phyloP scores from a whole-genome alignment of 2,113 vertebrate species.

The Zootoca vivipara region DNA sequence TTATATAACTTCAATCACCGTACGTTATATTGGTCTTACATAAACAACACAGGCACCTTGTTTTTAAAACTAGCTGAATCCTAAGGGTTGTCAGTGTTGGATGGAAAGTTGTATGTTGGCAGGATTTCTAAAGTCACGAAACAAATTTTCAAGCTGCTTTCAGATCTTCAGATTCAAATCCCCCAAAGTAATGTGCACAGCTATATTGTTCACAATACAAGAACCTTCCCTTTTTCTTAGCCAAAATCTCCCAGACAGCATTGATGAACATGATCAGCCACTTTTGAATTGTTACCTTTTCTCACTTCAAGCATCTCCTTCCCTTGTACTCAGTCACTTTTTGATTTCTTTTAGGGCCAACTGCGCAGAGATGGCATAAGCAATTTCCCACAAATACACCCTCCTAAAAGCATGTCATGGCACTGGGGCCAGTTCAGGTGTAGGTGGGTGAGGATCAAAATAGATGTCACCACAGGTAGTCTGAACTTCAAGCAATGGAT shows the following conservation, averaged over 20 bases:
- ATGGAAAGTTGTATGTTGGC: neutral
- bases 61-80: neutral
- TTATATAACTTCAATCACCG: slow-evolving; percentile 10
- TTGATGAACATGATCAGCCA: neutral
- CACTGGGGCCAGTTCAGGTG: neutral
- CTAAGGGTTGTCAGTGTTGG: neutral
- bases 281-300: neutral
- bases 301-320: no score
- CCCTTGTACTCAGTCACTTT: no score
- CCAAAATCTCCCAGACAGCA: neutral
- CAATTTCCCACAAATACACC: neutral
- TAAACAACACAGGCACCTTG: neutral
- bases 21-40: slow-evolving; percentile 18
- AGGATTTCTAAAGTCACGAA: neutral
- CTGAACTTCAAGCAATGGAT: no score
- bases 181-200: neutral
- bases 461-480: no score
- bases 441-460: neutral
- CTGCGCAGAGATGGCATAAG: no score
- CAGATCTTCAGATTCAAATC: neutral
- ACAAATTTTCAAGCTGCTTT: neutral
- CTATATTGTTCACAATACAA: neutral
- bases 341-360: neutral
- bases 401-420: neutral
- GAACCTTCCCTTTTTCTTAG: neutral